Conservation (phyloP, 1,140 invertebrate species). For the Mycetomoellerius zeteki region DNA sequence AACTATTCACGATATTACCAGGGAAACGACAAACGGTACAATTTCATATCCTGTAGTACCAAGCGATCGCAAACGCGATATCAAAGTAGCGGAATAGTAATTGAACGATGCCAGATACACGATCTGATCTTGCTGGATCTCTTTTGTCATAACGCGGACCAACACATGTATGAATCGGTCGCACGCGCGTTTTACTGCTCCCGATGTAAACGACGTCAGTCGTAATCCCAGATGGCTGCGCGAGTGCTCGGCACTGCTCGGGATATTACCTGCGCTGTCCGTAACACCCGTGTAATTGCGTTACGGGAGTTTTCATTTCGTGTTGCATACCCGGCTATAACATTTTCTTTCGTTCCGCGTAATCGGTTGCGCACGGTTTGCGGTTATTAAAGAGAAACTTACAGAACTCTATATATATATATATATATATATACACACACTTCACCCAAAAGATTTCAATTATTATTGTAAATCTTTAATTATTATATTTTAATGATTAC, state of each 20-base stretch:
- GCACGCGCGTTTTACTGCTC: conserved; percentile 43
- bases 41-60: conserved; percentile 38
- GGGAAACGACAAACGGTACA: conserved; percentile 46
- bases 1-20: conserved; percentile 42
- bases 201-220: conserved; percentile 56
- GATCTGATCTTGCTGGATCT: conserved; percentile 50
- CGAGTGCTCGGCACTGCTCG: conserved; percentile 52
- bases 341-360: not conserved
- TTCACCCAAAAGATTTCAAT: conserved; percentile 17
- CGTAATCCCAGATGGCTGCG: conserved; percentile 51
- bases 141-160: conserved; percentile 32
- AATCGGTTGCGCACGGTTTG: not conserved
- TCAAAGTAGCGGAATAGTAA: conserved; percentile 47
- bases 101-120: conserved; percentile 42
- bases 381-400: not conserved
- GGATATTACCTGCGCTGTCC: conserved; percentile 43
- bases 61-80: conserved; percentile 25
- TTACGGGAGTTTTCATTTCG: conserved; percentile 56
- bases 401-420: not conserved
- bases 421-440: not conserved
- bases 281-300: conserved; percentile 29
- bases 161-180: conserved; percentile 8
- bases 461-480: not conserved
- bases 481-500: not conserved
- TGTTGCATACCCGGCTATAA: not conserved